These are phyloP conservation scores for Flabesymbios commensalis DNA, from an alignment of 2,888 invertebrate species.

Conservation along the genomic window DNA sequence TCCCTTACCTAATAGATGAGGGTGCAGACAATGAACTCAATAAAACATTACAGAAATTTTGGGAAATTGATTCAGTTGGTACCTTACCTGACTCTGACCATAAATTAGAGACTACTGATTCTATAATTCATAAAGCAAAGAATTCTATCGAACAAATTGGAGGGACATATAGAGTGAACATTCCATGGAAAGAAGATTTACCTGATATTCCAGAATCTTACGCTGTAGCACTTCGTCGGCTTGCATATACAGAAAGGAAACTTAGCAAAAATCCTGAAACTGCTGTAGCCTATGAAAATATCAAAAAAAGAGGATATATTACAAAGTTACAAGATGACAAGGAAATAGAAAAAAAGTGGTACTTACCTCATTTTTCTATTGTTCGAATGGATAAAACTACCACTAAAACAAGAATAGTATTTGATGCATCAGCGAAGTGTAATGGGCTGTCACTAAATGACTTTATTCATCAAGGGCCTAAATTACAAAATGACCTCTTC, in stretches of 20 bases:
- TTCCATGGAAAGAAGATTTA: not conserved
- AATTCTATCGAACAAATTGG: not conserved
- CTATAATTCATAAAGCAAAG: not conserved
- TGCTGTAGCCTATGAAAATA: conserved; percentile 13
- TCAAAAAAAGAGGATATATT: conserved; percentile 27
- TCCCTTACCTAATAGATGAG: not conserved
- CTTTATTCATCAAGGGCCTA: conserved; percentile 37
- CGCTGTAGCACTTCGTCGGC: conserved; percentile 2
- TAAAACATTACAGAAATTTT: not conserved
- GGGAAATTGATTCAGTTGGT: not conserved
- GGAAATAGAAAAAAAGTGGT: not conserved
- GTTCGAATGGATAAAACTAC: conserved; percentile 16
- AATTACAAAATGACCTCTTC: conserved; percentile 33
- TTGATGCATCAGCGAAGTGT: conserved; percentile 14
- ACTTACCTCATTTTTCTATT: conserved; percentile 33
- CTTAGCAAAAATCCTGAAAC: conserved; percentile 17
- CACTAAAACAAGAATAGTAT: conserved; percentile 17
- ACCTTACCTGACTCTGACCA: too few species aligned
- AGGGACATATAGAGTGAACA: not conserved
- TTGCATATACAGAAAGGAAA: conserved; percentile 24
- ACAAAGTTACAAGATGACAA: conserved; percentile 5
- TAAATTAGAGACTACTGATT: too few species aligned
- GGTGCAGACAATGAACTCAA: not conserved
- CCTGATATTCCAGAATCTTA: not conserved
- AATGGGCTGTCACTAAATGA: conserved; percentile 7